These are phyloP conservation scores for Synanthedon formicaeformis DNA, from an alignment of 2,888 invertebrate genomes.

Conservation along the genomic window DNA sequence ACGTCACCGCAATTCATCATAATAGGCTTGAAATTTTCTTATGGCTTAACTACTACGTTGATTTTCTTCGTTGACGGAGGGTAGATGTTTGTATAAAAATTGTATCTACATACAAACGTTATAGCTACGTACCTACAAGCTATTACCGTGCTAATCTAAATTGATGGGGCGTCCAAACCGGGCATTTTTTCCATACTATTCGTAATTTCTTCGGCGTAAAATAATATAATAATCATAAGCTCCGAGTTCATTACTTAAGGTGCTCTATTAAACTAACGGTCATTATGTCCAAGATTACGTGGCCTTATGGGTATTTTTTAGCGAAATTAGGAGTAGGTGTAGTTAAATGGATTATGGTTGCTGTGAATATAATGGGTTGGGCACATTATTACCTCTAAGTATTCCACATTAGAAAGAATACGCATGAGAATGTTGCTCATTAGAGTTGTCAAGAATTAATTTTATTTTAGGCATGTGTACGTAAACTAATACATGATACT, in stretches of 20 bases:
- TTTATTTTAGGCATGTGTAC: too few relatives aligned
- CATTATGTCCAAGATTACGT: conserved; percentile 32
- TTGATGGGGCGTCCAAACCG: conserved; percentile 66
- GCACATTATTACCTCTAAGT: background rate
- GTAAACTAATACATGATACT: too few relatives aligned
- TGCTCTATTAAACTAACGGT: conserved; percentile 32
- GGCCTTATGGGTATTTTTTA: conserved; percentile 22
- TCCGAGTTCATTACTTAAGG: conserved; percentile 60
- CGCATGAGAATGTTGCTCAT: too few relatives aligned
- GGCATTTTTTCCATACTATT: conserved; percentile 62
- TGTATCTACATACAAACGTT: conserved; percentile 3
- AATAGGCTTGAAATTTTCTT: conserved; percentile 66
- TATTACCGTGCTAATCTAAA: conserved; percentile 66
- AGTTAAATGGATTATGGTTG: background rate
- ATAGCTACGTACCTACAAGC: conserved; percentile 32
- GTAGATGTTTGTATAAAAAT: conserved; percentile 22
- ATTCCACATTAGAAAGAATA: too few relatives aligned
- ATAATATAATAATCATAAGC: conserved; percentile 60
- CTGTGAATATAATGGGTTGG: background rate
- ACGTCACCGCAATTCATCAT: conserved; percentile 43
- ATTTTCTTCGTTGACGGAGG: conserved; percentile 54
- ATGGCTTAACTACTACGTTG: conserved; percentile 60
- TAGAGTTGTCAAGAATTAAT: too few relatives aligned
- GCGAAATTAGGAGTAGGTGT: conserved; percentile 17
- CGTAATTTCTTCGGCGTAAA: conserved; percentile 65